Base-by-base conservation (phyloP, 2,888 invertebrate genomes). In the Phasia obesa region DNA sequence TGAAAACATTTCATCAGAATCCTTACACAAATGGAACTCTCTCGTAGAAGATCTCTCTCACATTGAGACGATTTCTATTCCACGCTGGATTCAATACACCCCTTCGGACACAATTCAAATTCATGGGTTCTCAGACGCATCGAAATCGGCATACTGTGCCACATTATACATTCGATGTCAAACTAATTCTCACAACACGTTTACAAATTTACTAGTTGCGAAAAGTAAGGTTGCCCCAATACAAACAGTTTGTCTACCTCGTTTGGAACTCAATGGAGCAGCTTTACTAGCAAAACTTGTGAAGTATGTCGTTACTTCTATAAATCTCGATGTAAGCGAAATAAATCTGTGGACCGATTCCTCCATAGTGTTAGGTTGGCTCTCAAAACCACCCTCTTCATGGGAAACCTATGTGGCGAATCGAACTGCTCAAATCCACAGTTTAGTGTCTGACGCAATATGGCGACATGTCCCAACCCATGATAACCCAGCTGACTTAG, bases 91-190 rank as follows among this genome's bases (percentile, higher is more conserved):
- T 27, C 27, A 27, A 6, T 27, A 27, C 27, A 27, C 27, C 6
- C 27, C 27, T 27, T 27, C 27, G 27, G 27, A 27, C 6, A 27
- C 6, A 27, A 27, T 27, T 27, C 27, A 27, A 27, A 27, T 27
- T 27, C 27, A 6, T 27, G 6, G 6, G 27, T 27, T 27, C 6
- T 27, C 27, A n/a, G n/a, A n/a, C n/a, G n/a, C n/a, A n/a, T n/a
- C n/a, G n/a, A n/a, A n/a, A n/a, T n/a, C n/a, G n/a, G 47, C 21
- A 9, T 47, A 47, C 47, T 47, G 47, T 47, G 47, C 47, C 47
- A 47, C 47, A 0, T 17, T 47, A 15, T 47, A 47, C 9, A 17
- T 47, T 2, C 19, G 47, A 11, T 47, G 47, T 47, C 7, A 47
- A 19, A 47, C 19, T 47, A 19, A 9, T 9, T 19, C 19, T 47